Percentiles rank a stretch among this genome's conserved stretches.
phyloP scores from a whole-genome alignment of 2,888 invertebrate genomes.

The Sinhomidia bicolor region DNA sequence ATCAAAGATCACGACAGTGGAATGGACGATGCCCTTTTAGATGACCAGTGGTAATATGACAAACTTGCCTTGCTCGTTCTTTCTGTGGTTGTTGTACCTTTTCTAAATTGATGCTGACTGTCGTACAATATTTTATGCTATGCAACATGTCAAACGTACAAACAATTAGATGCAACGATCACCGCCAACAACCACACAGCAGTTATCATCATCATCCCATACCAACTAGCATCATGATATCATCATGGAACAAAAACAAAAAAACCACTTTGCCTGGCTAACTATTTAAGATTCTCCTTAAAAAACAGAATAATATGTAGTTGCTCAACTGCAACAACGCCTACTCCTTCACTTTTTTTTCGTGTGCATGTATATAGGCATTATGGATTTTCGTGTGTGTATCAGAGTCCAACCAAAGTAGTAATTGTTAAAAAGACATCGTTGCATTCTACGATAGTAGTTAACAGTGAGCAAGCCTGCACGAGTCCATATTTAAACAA shows the following conservation, averaged over 20 bases:
- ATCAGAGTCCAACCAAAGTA: too few species aligned
- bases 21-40: conserved; percentile 50
- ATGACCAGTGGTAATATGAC: conserved; percentile 36
- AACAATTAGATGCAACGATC: not conserved
- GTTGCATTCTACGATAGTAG: too few species aligned
- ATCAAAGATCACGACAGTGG: conserved; percentile 23
- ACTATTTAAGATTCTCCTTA: conserved; percentile 43
- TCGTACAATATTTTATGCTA: not conserved
- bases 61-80: not conserved
- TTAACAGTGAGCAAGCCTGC: not conserved
- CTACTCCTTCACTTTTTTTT: conserved; percentile 51
- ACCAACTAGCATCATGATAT: not conserved
- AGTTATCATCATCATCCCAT: not conserved
- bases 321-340: conserved; percentile 51
- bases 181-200: not conserved
- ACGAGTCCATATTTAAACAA: conserved; percentile 21
- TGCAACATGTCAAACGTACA: not conserved
- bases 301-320: conserved; percentile 29
- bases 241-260: not conserved
- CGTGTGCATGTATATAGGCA: not conserved
- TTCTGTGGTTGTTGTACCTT: not conserved
- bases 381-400: too few species aligned
- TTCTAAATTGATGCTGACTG: not conserved
- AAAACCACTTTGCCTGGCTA: not conserved
- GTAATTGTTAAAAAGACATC: too few species aligned